phyloP scores from a whole-genome alignment of 2,113 vertebrate species.

The Rhinolophus ferrumequinum region DNA sequence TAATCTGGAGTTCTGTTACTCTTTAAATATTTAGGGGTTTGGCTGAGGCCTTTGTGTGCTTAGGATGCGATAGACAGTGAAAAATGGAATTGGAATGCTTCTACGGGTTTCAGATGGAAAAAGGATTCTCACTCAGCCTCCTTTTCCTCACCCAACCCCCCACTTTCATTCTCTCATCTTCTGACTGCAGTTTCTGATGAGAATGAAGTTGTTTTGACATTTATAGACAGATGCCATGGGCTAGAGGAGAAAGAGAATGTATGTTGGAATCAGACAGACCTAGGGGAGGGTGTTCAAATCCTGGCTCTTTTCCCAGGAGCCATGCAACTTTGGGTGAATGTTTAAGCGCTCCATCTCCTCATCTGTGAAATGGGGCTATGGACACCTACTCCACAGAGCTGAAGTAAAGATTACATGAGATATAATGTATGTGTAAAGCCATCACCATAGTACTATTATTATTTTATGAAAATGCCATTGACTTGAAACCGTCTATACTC shows the following conservation, averaged over 20 bases:
- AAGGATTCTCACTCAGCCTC: constrained; percentile 44
- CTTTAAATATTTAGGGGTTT: constrained; percentile 75
- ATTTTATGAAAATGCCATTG: constrained; percentile 60
- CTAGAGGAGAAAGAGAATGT: background rate
- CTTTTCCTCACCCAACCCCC: background rate
- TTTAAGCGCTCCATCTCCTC: background rate
- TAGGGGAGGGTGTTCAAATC: background rate
- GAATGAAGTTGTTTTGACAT: background rate
- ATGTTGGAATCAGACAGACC: background rate
- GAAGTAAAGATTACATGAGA: background rate
- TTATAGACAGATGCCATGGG: background rate
- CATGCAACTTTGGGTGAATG: background rate
- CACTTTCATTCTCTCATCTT: constrained; percentile 49
- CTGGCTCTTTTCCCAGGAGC: background rate
- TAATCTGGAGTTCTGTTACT: constrained; percentile 79
- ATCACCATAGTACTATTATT: accelerated
- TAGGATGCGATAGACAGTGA: constrained; percentile 64
- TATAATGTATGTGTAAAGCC: too few species aligned
- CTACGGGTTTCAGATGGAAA: constrained; percentile 56
- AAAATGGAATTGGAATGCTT: constrained; percentile 77
- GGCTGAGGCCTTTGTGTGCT: constrained; percentile 73
- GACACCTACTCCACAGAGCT: background rate
- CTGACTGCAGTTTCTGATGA: constrained; percentile 46
- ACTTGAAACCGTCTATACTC: background rate
- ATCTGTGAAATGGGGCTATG: background rate